Evolutionary conservation across 2,888 invertebrate genomes (phyloP).

Genomic region (Dermolepida albohirtum): DNA sequence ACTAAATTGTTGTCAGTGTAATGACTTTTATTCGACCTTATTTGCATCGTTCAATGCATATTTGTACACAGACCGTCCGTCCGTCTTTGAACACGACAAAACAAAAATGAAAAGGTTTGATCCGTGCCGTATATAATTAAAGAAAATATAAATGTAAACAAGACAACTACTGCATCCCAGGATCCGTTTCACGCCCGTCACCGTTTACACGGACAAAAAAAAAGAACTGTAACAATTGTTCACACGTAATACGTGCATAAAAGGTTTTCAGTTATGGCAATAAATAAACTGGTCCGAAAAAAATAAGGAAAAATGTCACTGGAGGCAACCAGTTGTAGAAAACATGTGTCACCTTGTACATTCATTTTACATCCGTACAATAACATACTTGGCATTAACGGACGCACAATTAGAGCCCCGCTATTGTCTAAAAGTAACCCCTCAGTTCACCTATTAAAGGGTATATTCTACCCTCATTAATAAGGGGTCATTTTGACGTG

Average conservation of each 20-base stretch:
- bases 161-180: constrained; percentile 17
- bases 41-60: constrained; percentile 41
- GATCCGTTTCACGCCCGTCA: constrained; percentile 19
- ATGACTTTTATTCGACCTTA: constrained; percentile 45
- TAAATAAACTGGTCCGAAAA: constrained; percentile 45
- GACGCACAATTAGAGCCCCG: constrained; percentile 45
- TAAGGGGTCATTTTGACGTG: constrained; percentile 60
- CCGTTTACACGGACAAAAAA: constrained; percentile 13
- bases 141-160: constrained; percentile 23
- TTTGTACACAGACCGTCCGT: constrained; percentile 28
- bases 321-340: constrained; percentile 47
- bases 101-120: constrained; percentile 14
- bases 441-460: constrained; percentile 54
- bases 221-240: constrained; percentile 31
- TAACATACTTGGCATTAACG: constrained; percentile 44
- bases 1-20: constrained; percentile 44
- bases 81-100: constrained; percentile 22
- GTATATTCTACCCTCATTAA: constrained; percentile 60
- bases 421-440: constrained; percentile 50
- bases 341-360: constrained; percentile 49
- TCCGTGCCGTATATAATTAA: constrained; percentile 11
- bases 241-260: constrained; percentile 33
- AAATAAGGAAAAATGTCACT: constrained; percentile 46
- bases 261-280: constrained; percentile 45
- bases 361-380: constrained; percentile 16